Percentiles rank a stretch among this genome's conserved stretches.
Conservation (phyloP, 2,797 vertebrate species). For the Acipenser ruthenus region DNA sequence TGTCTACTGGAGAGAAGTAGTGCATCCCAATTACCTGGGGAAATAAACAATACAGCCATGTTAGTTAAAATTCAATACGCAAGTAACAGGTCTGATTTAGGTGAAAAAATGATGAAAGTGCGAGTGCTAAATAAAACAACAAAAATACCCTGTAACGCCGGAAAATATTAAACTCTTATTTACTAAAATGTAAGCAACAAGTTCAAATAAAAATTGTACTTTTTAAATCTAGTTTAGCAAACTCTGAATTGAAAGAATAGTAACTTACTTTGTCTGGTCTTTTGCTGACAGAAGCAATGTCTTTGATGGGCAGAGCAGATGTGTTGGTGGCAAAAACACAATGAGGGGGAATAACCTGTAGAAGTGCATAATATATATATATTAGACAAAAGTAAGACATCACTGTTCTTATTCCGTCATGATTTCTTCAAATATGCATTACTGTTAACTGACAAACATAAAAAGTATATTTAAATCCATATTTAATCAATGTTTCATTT, state of each 20-base stretch:
- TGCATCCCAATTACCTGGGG: conserved; percentile 91
- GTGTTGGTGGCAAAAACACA: conserved; percentile 95
- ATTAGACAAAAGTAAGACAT: neutral
- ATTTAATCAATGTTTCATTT: too few species aligned
- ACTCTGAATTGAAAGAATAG: neutral
- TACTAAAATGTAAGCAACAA: too few species aligned
- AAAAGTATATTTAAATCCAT: too few species aligned
- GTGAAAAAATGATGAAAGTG: neutral
- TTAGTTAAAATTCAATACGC: conserved; percentile 11
- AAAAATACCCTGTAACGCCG: neutral
- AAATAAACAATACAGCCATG: neutral
- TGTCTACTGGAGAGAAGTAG: conserved; percentile 97
- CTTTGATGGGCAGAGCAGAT: conserved; percentile 84
- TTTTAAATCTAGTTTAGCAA: too few species aligned
- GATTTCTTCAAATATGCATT: too few species aligned
- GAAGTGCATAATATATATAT: conserved; percentile 16
- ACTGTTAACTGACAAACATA: too few species aligned
- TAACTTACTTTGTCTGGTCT: conserved; percentile 86
- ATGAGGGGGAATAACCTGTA: conserved; percentile 75
- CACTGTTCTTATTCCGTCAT: too few species aligned
- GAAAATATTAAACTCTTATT: too few species aligned
- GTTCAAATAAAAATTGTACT: too few species aligned
- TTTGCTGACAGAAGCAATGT: conserved; percentile 86
- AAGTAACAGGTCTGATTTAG: neutral
- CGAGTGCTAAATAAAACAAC: neutral